Percentiles rank a stretch among this genome's conserved stretches.
These are phyloP conservation scores for Hippocampus barbouri DNA, from an alignment of 2,113 vertebrate species.

Conservation along the genomic window DNA sequence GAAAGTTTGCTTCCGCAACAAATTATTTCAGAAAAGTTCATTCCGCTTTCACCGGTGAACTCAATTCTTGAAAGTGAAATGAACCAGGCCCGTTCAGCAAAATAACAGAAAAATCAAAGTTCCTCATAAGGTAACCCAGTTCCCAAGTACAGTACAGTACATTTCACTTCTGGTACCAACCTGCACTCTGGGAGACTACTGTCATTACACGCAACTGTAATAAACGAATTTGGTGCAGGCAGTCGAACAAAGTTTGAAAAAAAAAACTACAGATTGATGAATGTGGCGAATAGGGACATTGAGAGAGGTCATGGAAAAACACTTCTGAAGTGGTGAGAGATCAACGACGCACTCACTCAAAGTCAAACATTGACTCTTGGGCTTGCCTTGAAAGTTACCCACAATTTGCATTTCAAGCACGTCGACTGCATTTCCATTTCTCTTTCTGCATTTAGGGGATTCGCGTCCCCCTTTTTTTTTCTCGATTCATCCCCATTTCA, in stretches of 20 bases:
- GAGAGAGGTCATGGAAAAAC: background rate
- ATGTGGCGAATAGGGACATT: no score
- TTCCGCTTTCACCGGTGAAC: background rate
- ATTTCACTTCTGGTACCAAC: background rate
- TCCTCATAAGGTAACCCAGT: background rate
- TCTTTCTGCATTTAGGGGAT: conserved; percentile 4
- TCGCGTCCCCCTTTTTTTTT: background rate
- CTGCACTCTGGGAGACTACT: background rate
- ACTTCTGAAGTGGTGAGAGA: background rate
- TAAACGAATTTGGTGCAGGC: background rate
- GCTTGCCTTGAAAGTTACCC: background rate
- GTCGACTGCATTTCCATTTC: background rate
- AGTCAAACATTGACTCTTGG: conserved; percentile 3
- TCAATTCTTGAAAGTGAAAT: background rate
- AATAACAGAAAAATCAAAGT: background rate
- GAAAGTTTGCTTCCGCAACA: no score
- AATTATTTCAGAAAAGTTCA: background rate
- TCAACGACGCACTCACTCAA: background rate
- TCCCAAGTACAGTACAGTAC: background rate
- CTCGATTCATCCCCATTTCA: background rate
- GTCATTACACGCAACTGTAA: background rate
- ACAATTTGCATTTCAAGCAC: conserved; percentile 4
- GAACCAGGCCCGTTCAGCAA: background rate
- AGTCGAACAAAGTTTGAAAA: background rate
- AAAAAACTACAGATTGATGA: background rate